phyloP scores from a whole-genome alignment of 2,113 vertebrate genomes.

The Leucoraja erinaceus region DNA sequence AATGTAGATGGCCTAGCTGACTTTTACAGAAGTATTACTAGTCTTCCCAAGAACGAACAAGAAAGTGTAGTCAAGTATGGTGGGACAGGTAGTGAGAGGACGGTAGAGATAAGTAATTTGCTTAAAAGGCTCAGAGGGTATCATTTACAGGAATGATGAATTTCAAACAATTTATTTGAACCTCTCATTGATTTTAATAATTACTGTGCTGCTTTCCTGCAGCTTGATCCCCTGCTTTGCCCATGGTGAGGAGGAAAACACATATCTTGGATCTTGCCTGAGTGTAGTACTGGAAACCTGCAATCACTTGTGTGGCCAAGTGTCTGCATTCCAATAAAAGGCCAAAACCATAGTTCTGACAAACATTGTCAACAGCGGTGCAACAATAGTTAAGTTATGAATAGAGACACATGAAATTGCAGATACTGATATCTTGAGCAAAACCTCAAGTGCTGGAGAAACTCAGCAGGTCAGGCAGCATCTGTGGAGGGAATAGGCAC shows the following conservation, averaged over 20 bases:
- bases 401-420: too few relatives aligned
- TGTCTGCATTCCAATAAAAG: background rate
- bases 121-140: background rate
- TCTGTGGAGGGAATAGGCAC: too few relatives aligned
- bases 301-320: background rate
- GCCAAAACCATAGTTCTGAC: background rate
- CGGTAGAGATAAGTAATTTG: background rate
- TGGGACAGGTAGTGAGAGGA: too few relatives aligned
- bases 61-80: background rate
- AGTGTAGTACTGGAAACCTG: background rate
- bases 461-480: too few relatives aligned
- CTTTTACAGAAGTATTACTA: background rate
- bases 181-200: background rate
- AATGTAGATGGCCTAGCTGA: background rate
- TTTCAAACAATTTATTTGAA: background rate
- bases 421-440: too few relatives aligned
- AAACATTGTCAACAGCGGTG: background rate
- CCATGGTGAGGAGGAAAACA: too few relatives aligned
- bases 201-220: background rate
- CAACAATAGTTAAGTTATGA: too few relatives aligned
- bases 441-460: too few relatives aligned
- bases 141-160: background rate
- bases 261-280: background rate
- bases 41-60: background rate
- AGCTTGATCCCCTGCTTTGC: background rate